These are phyloP conservation scores for Eutrigla gurnardus DNA, from an alignment of 2,797 vertebrate genomes.

Conservation along the genomic window DNA sequence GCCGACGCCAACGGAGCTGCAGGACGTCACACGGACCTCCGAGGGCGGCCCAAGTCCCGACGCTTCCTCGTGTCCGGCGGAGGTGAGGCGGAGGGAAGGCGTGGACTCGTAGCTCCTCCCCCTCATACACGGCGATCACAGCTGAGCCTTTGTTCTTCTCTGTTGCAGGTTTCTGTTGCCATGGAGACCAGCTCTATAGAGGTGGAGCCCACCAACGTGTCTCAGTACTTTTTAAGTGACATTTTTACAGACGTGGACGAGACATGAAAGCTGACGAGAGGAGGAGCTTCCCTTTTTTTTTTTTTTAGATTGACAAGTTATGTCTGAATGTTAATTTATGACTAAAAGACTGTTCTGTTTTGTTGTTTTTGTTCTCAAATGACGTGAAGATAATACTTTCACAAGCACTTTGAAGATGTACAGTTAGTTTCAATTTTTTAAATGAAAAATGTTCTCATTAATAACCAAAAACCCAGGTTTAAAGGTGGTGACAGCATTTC, in stretches of 20 bases:
- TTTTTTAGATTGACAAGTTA: constrained; percentile 10
- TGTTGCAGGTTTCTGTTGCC: constrained; percentile 35
- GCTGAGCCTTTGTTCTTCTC: constrained; percentile 9
- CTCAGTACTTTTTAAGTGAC: constrained; percentile 91
- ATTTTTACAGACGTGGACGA: constrained; percentile 95
- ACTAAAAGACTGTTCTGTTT: neutral
- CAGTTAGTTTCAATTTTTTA: constrained; percentile 9
- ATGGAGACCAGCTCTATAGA: constrained; percentile 50
- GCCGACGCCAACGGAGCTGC: neutral
- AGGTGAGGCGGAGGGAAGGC: constrained; percentile 58
- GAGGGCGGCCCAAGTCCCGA: neutral
- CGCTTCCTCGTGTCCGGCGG: neutral
- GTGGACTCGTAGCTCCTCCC: neutral
- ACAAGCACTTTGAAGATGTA: constrained; percentile 43
- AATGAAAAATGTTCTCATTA: neutral
- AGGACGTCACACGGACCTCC: neutral
- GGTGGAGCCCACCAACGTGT: constrained; percentile 85
- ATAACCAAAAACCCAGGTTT: neutral
- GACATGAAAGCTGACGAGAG: constrained; percentile 39
- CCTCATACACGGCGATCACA: neutral
- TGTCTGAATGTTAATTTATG: constrained; percentile 49
- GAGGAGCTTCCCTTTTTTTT: neutral
- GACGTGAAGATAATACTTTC: constrained; percentile 10
- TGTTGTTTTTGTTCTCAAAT: neutral
- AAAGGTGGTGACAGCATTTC: constrained; percentile 2